A percentile compares a stretch with the other conserved stretches of the same genome.
These are phyloP conservation scores for Amphibalanus amphitrite DNA, from an alignment of 1,140 invertebrate species.

Conservation along the genomic window DNA sequence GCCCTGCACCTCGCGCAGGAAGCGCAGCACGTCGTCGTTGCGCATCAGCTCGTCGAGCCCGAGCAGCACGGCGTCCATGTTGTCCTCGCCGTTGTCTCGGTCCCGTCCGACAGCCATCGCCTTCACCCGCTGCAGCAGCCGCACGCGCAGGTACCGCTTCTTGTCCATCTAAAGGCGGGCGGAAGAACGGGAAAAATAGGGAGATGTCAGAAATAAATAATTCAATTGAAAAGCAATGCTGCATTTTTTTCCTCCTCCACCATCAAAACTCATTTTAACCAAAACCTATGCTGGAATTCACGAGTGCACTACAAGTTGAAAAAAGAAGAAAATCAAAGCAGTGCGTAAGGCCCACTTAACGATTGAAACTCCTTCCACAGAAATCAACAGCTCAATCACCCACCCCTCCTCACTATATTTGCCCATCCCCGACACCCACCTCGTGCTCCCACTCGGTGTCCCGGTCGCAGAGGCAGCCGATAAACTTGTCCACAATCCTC, in stretches of 20 bases:
- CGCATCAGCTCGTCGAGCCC: neutral
- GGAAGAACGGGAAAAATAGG: too few relatives aligned
- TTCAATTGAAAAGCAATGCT: too few relatives aligned
- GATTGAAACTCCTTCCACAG: too few relatives aligned
- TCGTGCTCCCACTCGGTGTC: neutral
- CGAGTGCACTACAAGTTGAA: too few relatives aligned
- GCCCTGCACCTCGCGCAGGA: constrained; percentile 2
- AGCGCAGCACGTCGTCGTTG: constrained; percentile 2
- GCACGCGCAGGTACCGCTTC: neutral
- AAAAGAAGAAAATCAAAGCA: too few relatives aligned
- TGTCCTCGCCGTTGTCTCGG: neutral
- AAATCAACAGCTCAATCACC: too few relatives aligned
- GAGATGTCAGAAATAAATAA: too few relatives aligned
- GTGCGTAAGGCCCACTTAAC: too few relatives aligned
- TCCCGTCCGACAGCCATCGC: neutral
- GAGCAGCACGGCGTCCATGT: constrained; percentile 2
- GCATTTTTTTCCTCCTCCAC: too few relatives aligned
- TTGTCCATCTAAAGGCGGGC: neutral
- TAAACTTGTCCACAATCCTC: neutral
- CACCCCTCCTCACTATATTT: neutral
- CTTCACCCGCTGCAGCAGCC: neutral
- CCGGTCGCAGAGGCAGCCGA: neutral
- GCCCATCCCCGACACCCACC: neutral
- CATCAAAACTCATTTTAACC: too few relatives aligned
- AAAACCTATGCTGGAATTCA: too few relatives aligned